Evolutionary conservation across 2,888 invertebrate genomes (phyloP).

Genomic region (Argyresthia goedartella): DNA sequence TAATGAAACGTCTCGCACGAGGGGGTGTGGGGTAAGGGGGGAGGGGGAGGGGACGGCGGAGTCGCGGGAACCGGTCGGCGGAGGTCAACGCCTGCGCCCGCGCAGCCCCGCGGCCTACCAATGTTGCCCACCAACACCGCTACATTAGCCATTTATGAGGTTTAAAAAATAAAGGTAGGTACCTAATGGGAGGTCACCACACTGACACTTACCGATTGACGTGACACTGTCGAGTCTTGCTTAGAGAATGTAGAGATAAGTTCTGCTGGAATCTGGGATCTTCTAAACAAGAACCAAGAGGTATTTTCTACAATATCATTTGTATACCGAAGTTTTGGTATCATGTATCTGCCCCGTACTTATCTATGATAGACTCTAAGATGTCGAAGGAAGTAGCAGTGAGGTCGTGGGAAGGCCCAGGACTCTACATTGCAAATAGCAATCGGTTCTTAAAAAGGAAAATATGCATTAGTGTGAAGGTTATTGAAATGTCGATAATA

Average conservation of each 20-base stretch:
- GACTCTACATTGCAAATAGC: too few relatives aligned
- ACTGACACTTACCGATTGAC: background rate
- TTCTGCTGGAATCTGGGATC: background rate
- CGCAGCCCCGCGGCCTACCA: background rate
- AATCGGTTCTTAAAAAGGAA: too few relatives aligned
- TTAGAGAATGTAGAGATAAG: background rate
- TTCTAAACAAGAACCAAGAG: background rate
- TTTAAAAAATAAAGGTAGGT: slow-evolving; percentile 23
- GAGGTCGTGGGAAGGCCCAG: too few relatives aligned
- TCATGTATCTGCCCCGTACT: too few relatives aligned
- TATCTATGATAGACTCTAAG: too few relatives aligned
- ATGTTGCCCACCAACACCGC: background rate
- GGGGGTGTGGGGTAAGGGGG: slow-evolving; percentile 22
- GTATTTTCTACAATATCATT: too few relatives aligned
- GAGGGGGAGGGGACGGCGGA: slow-evolving; percentile 42
- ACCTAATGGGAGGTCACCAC: background rate
- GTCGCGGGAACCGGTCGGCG: slow-evolving; percentile 57
- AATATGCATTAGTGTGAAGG: too few relatives aligned
- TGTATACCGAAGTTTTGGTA: too few relatives aligned
- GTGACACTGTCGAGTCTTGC: background rate
- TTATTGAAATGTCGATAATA: too few relatives aligned
- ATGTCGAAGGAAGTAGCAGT: too few relatives aligned
- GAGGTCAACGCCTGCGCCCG: slow-evolving; percentile 18
- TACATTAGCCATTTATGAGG: slow-evolving; percentile 37
- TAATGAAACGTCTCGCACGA: slow-evolving; percentile 62